Percentiles rank a stretch among this genome's conserved stretches.
Evolutionary conservation across 2,113 vertebrate genomes (phyloP).

Genomic region (Apistogramma diplotaenia): DNA sequence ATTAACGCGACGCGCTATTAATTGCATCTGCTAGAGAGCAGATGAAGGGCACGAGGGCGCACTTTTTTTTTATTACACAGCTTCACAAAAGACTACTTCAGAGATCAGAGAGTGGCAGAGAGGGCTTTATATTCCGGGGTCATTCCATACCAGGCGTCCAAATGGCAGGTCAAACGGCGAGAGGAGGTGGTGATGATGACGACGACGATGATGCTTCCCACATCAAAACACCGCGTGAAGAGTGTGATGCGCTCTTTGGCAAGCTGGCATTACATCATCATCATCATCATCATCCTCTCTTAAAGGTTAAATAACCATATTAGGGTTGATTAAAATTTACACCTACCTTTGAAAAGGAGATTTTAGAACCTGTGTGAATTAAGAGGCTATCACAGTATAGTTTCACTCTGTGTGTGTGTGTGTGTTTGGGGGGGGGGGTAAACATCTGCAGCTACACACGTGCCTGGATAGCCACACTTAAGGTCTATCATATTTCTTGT

Average conservation of each 20-base stretch:
- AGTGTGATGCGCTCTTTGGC: background rate
- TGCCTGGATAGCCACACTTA: no score
- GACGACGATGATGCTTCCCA: background rate
- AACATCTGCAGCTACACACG: no score
- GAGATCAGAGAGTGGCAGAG: conserved; percentile 21
- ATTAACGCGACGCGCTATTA: conserved; percentile 73
- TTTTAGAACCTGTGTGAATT: background rate
- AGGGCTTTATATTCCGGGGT: conserved; percentile 23
- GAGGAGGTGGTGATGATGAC: background rate
- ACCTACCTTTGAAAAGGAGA: background rate
- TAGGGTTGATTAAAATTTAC: background rate
- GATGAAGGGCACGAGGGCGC: conserved; percentile 60
- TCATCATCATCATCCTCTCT: background rate
- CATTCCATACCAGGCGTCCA: conserved; percentile 32
- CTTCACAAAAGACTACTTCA: conserved; percentile 36
- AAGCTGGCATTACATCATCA: background rate
- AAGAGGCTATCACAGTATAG: background rate
- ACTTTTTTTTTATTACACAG: conserved; percentile 35
- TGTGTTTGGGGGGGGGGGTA: no score
- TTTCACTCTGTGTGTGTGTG: background rate
- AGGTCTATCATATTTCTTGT: background rate
- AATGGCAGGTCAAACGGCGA: conserved; percentile 39
- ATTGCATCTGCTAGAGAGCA: conserved; percentile 64
- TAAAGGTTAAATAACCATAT: background rate
- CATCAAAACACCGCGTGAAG: background rate